Evolutionary conservation across 2,888 invertebrate species (phyloP).

Genomic region (Polydrusus tereticollis): DNA sequence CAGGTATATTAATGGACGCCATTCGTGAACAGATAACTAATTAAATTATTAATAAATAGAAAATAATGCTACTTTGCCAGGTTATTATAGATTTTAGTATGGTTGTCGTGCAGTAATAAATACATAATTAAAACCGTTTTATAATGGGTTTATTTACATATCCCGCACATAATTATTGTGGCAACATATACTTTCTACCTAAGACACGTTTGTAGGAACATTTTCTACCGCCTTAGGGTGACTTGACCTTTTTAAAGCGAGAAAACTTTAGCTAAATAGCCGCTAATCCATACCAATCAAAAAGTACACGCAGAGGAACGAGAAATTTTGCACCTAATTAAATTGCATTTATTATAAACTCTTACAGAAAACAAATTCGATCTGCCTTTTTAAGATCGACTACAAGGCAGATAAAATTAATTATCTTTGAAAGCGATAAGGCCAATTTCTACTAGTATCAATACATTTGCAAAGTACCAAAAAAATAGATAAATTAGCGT

Average conservation of each 20-base stretch:
- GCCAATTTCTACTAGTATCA: too few relatives aligned
- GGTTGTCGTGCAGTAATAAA: slow-evolving; percentile 8
- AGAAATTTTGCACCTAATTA: too few relatives aligned
- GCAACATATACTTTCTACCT: slow-evolving; percentile 21
- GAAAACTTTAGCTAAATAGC: too few relatives aligned
- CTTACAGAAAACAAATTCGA: background rate
- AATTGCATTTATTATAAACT: too few relatives aligned
- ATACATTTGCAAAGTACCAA: too few relatives aligned
- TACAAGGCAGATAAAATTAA: too few relatives aligned
- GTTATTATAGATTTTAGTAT: background rate
- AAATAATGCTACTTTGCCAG: background rate
- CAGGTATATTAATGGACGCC: too few relatives aligned
- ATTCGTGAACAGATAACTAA: background rate
- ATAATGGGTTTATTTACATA: slow-evolving; percentile 35
- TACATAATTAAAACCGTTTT: slow-evolving; percentile 28
- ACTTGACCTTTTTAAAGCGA: too few relatives aligned
- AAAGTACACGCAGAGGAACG: too few relatives aligned
- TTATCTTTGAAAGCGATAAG: too few relatives aligned
- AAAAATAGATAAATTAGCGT: too few relatives aligned
- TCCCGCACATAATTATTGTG: slow-evolving; percentile 28
- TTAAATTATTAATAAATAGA: background rate
- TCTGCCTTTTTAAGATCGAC: background rate
- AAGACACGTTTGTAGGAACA: slow-evolving; percentile 14
- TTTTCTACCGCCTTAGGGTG: background rate
- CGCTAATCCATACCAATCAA: too few relatives aligned